Evolutionary conservation across 37 sponge, comb jelly and placozoan species (phyloP), one percentile per base, ranked within the genome.

Genomic region (Tethya wilhelma): DNA sequence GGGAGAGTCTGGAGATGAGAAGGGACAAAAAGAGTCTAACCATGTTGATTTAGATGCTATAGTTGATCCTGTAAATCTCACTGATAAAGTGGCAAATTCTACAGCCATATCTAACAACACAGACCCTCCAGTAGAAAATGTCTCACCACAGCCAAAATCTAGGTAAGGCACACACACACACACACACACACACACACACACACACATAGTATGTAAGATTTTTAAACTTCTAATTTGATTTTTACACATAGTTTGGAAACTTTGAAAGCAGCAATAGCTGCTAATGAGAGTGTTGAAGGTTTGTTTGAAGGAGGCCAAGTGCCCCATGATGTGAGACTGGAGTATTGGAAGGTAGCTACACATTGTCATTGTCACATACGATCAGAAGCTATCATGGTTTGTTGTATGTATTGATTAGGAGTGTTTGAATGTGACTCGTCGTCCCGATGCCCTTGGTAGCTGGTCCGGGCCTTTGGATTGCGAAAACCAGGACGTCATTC

Each of bases 381-480:
- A 11, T 62, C n/a, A n/a, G 19, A 8, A 62, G 20, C 11, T 49
- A 49, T 17, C 55, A 20, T 11, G 11, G 55, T 49, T 11, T 49
- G 49, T 31, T 66, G n/a, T 40, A 17, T 56, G 20, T 36, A 17
- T 8, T n/a, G 3, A 29, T 1, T 44, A 93, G 93, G 84, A 83
- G 45, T 77, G 85, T 44, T 71, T 95, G n/a, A 79, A 82, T 38
- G 84, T 92, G 49, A 75, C 79, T 23, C 67, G 82, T 17, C 79
- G 86, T 30, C 87, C 89, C 20, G 96, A 95, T 43, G 67, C 90
- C n/a, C 55, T 95, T n/a, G 80, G 83, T 30, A 67, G 45, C 36
- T 95, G 93, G 90, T 71, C 44, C 79, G 96, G 90, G 33, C 86
- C 90, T 23, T 62, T 95, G 34, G 90, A 95, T 70, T 67, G 66